Base-by-base conservation (phyloP, 2,888 invertebrate species). In the Subacronicta megacephala region DNA sequence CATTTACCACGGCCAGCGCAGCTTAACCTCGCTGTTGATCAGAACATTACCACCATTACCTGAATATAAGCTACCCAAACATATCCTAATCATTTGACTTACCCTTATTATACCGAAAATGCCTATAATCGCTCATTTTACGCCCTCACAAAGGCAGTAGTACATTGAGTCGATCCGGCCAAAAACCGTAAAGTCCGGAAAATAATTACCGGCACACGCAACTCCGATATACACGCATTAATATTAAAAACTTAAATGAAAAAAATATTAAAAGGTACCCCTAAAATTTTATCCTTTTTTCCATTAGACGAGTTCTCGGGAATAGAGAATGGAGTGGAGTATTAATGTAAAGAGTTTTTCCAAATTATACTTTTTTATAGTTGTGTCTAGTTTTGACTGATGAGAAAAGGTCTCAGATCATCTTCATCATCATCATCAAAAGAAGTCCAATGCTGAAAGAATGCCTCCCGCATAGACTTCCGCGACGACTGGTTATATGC, bases 181-280 rank as follows among this genome's bases (percentile, higher is more conserved):
- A 90, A 86, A 88, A 89, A 90, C 88, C 84, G 83, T 82, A 82
- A 83, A 82, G 77, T 82, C 83, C 85, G 80, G 80, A 86, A 93
- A 92, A 92, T 93, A 92, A 93, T 94, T 90, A 92, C 85, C 86
- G 83, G 75, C 69, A 63, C 67, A 54, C 81, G 76, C 66, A 83
- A 83, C 85, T 83, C 84, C 81, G 85, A 92, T 89, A 90, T 87
- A 77, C 85, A 82, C 82, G 79, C 89, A 91, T 93, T 91, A 93
- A 93, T 93, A 93, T 93, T 94, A 90, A 94, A 94, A 94, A 94
- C 94, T 94, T 94, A 90, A 93, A 93, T 93, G 93, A 94, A 93
- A 94, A 93, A 94, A 93, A 89, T 90, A 91, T 93, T 90, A 93
- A 93, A 93, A 90, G 92, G 88, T 74, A 67, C 64, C 87, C 87